These are phyloP conservation scores for Rhadina sibilatrix DNA, from an alignment of 2,113 vertebrate genomes.

Conservation along the genomic window DNA sequence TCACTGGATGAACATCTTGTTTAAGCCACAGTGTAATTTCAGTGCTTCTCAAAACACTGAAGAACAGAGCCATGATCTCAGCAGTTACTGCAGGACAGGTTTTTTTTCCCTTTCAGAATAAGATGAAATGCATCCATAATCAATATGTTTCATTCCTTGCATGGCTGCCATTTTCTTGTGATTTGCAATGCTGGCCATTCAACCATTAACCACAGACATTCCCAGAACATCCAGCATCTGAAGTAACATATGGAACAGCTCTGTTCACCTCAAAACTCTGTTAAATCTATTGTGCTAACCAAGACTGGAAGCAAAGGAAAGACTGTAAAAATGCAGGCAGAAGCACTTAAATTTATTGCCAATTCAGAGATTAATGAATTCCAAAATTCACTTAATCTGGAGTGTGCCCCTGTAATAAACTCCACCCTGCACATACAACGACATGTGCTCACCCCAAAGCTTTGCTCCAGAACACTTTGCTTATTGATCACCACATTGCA, in stretches of 20 bases:
- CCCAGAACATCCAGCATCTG: neutral
- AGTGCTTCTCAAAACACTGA: neutral
- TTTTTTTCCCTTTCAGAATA: neutral
- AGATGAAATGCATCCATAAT: neutral
- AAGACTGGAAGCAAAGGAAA: neutral
- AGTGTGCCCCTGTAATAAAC: neutral
- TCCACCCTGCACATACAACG: fast-evolving
- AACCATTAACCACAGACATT: neutral
- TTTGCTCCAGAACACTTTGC: neutral
- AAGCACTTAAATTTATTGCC: neutral
- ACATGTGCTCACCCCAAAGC: neutral
- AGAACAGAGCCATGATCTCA: neutral
- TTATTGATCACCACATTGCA: neutral
- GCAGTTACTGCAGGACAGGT: neutral
- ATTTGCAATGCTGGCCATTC: neutral
- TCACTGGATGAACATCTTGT: neutral
- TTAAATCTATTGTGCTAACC: neutral
- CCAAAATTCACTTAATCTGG: neutral
- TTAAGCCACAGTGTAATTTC: neutral
- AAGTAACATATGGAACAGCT: neutral
- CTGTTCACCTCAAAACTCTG: neutral
- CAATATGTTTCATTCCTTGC: neutral
- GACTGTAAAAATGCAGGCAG: neutral
- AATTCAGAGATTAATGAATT: neutral
- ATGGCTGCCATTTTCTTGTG: neutral